Conservation (phyloP, 2,113 vertebrate genomes). For the Leucopsar rothschildi region DNA sequence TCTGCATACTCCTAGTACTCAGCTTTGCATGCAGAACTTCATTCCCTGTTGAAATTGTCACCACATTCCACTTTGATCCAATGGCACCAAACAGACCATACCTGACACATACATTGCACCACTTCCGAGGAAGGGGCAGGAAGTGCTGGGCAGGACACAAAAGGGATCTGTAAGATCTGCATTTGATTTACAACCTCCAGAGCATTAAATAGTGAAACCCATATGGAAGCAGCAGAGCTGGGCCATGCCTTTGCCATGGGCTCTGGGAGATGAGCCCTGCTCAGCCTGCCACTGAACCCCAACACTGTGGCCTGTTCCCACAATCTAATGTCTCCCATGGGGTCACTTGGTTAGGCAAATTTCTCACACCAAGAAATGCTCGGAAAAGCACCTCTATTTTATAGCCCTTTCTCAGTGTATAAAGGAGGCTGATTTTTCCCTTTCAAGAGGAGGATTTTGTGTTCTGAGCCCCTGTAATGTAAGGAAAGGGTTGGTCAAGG, state of each 20-base stretch:
- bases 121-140: not conserved
- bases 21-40: not conserved
- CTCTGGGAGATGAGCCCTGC: not conserved
- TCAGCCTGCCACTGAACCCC: not conserved
- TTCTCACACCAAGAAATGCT: not conserved
- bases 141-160: not conserved
- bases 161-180: not conserved
- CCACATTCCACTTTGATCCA: rapidly evolving
- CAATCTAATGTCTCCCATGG: not conserved
- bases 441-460: not conserved
- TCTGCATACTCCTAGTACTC: not conserved
- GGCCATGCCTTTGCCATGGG: not conserved
- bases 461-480: rapidly evolving
- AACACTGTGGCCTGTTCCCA: not conserved
- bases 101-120: not conserved
- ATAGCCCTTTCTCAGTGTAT: not conserved
- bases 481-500: not conserved
- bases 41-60: not conserved
- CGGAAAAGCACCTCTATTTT: not conserved
- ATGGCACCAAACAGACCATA: rapidly evolving
- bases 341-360: not conserved
- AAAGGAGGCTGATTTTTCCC: not conserved
- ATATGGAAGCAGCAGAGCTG: not conserved
- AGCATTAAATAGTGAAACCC: not conserved
- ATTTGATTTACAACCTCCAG: not conserved